Evolutionary conservation across 2,113 vertebrate species (phyloP).

Genomic region (Chascanopsetta lugubris): DNA sequence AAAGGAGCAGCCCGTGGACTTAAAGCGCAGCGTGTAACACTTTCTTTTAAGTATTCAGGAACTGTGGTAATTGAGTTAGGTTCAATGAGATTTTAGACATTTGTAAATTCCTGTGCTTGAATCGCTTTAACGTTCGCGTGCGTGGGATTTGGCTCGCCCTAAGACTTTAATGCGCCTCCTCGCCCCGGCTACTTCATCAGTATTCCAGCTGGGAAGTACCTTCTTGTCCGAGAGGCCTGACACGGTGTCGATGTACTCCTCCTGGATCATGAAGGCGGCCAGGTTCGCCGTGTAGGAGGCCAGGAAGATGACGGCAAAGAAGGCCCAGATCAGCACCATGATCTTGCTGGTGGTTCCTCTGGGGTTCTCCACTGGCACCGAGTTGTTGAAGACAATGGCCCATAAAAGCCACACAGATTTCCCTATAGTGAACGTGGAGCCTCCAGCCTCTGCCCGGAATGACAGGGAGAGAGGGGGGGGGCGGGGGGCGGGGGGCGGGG

Average conservation of each 20-base stretch:
- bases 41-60: slow-evolving; percentile 38
- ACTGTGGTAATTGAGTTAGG: slow-evolving; percentile 54
- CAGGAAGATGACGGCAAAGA: slow-evolving; percentile 97
- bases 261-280: slow-evolving; percentile 97
- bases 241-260: slow-evolving; percentile 95
- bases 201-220: slow-evolving; percentile 73
- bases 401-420: slow-evolving; percentile 92
- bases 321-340: slow-evolving; percentile 97
- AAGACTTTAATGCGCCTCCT: slow-evolving; percentile 61
- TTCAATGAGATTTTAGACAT: slow-evolving; percentile 63
- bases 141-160: slow-evolving; percentile 54
- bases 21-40: slow-evolving; percentile 48
- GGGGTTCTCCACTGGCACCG: slow-evolving; percentile 95
- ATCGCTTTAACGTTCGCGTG: slow-evolving; percentile 66
- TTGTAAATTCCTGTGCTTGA: slow-evolving; percentile 60
- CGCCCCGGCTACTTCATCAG: slow-evolving; percentile 52
- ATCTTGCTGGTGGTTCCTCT: slow-evolving; percentile 96
- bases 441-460: slow-evolving; percentile 79
- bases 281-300: slow-evolving; percentile 97
- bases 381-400: slow-evolving; percentile 96
- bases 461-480: slow-evolving; percentile 10
- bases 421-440: slow-evolving; percentile 92
- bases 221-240: slow-evolving; percentile 95
- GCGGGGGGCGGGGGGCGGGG: too few relatives aligned
- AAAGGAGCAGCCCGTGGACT: slow-evolving; percentile 41